A percentile compares a stretch with the other conserved stretches of the same genome.
Evolutionary conservation across 2,888 invertebrate genomes (phyloP).

Genomic region (Pediacus dermestoides): DNA sequence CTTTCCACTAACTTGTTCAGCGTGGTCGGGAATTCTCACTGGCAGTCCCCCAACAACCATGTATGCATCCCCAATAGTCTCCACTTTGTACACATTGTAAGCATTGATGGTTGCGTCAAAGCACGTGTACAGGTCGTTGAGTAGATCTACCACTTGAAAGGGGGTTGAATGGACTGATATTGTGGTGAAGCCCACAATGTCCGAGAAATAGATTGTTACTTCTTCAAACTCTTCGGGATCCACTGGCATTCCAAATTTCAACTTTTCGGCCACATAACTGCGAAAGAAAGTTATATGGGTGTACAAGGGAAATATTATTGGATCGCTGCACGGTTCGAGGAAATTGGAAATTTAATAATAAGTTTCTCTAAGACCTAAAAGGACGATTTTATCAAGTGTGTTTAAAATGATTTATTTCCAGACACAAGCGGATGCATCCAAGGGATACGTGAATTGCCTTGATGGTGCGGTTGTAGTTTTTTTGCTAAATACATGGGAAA

Average conservation of each 20-base stretch:
- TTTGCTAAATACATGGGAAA: too few relatives aligned
- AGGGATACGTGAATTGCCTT: too few relatives aligned
- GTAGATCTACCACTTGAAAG: conserved; percentile 82
- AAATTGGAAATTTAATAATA: too few relatives aligned
- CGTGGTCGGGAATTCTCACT: conserved; percentile 73
- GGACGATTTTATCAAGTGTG: too few relatives aligned
- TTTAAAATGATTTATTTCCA: too few relatives aligned
- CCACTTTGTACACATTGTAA: conserved; percentile 89
- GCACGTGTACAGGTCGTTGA: conserved; percentile 90
- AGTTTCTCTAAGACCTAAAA: too few relatives aligned
- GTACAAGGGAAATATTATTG: too few relatives aligned
- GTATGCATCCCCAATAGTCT: conserved; percentile 93
- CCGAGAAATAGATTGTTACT: conserved; percentile 92
- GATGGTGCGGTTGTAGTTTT: too few relatives aligned
- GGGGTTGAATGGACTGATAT: conserved; percentile 90
- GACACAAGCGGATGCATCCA: too few relatives aligned
- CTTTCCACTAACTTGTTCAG: conserved; percentile 54
- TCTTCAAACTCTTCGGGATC: conserved; percentile 91
- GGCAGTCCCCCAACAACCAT: conserved; percentile 93
- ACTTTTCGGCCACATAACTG: conserved; percentile 86
- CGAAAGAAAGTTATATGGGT: too few relatives aligned
- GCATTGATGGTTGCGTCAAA: conserved; percentile 93
- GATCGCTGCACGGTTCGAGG: too few relatives aligned
- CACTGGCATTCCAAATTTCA: conserved; percentile 85
- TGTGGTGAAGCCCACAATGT: conserved; percentile 91